Percentiles rank a stretch among this genome's conserved stretches.
Evolutionary conservation across 2,888 invertebrate species (phyloP).

Genomic region (Nephrotoma flavescens): DNA sequence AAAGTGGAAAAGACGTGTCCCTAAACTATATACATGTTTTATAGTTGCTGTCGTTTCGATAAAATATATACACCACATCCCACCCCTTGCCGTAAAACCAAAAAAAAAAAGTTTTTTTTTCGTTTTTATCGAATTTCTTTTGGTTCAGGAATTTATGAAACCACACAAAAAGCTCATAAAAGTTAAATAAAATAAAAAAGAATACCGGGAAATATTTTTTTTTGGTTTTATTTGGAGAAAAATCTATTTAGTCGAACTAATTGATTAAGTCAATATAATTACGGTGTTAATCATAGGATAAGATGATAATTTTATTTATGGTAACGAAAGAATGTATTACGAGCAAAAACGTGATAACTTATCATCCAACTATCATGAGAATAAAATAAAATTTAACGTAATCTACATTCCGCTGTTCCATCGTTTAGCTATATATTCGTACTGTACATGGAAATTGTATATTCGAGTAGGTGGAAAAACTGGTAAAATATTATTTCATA

Average conservation of each 20-base stretch:
- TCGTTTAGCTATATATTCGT: background rate
- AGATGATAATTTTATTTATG: background rate
- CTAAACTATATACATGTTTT: background rate
- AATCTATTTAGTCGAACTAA: background rate
- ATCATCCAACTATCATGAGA: background rate
- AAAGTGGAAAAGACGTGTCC: background rate
- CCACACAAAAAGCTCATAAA: background rate
- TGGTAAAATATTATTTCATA: background rate
- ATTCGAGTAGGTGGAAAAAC: background rate
- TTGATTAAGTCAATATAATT: background rate
- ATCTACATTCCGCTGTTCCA: no score
- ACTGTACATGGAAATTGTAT: background rate
- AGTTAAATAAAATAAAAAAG: background rate
- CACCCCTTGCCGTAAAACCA: background rate
- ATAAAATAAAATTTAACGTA: background rate
- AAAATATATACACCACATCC: background rate
- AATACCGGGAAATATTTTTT: background rate
- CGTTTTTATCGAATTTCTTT: background rate
- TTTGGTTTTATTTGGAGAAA: background rate
- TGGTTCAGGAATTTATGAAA: background rate
- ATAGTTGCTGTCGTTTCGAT: background rate
- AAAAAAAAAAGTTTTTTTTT: background rate
- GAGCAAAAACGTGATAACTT: background rate
- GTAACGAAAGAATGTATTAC: background rate
- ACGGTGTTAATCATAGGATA: background rate